Percentiles rank a stretch among this genome's conserved stretches.
Conservation (phyloP, 2,113 vertebrate species). For the human region DNA sequence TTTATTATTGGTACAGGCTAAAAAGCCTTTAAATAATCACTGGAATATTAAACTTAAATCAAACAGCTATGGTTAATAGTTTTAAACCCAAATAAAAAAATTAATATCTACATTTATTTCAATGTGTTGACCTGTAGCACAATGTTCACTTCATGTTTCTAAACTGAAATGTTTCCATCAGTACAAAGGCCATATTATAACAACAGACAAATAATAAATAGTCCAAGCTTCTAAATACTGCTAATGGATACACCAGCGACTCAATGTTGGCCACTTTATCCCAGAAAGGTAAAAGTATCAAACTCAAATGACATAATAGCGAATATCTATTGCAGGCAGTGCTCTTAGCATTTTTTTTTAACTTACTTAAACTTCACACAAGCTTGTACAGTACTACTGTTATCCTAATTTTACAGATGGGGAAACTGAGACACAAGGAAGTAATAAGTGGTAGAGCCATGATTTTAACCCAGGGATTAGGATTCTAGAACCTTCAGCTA, state of each 20-base stretch:
- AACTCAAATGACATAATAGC: background rate
- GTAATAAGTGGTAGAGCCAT: background rate
- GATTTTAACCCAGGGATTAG: background rate
- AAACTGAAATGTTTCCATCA: constrained; percentile 2
- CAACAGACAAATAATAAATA: background rate
- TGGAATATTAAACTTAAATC: background rate
- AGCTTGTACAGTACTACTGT: background rate
- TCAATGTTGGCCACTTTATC: background rate
- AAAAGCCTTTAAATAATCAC: constrained; percentile 7
- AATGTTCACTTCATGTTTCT: constrained; percentile 1
- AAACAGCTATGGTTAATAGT: background rate
- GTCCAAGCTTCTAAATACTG: background rate
- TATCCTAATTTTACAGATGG: background rate
- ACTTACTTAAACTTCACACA: background rate
- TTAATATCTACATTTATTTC: background rate
- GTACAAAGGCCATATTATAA: constrained; percentile 9
- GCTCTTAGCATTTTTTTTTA: background rate
- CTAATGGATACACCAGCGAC: background rate
- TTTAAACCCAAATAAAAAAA: background rate
- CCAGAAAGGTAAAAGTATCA: constrained; percentile 8
- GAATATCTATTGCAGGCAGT: background rate
- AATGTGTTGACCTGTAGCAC: background rate
- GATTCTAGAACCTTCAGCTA: background rate
- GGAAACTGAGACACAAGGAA: background rate
- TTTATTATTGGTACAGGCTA: background rate